These are phyloP conservation scores for Myioborus melanocephalus DNA, from an alignment of 2,797 vertebrate species.

Conservation along the genomic window DNA sequence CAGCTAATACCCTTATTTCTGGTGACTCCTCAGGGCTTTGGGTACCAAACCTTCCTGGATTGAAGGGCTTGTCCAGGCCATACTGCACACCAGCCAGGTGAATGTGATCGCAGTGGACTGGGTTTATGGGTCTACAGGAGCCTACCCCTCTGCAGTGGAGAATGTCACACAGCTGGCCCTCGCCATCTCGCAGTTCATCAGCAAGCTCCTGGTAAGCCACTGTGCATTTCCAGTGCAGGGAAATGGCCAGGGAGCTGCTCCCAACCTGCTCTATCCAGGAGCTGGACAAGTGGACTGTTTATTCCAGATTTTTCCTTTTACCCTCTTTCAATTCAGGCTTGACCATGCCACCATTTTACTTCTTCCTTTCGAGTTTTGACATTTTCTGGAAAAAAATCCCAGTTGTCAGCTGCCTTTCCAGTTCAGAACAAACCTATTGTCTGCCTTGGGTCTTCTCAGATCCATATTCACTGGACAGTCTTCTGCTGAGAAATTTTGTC, in stretches of 20 bases:
- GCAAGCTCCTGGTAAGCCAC: slow-evolving; percentile 82
- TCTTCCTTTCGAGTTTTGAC: background rate
- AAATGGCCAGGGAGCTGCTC: background rate
- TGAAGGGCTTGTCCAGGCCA: slow-evolving; percentile 74
- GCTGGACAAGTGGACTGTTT: background rate
- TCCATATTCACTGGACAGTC: background rate
- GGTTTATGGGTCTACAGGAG: slow-evolving; percentile 84
- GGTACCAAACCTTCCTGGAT: slow-evolving; percentile 92
- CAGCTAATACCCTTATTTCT: background rate
- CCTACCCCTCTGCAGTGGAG: slow-evolving; percentile 86
- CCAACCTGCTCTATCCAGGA: background rate
- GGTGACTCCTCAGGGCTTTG: slow-evolving; percentile 73
- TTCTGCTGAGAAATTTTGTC: background rate
- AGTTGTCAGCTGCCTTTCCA: background rate
- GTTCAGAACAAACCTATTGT: background rate
- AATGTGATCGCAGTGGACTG: slow-evolving; percentile 94
- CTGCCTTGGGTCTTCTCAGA: background rate
- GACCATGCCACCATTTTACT: background rate
- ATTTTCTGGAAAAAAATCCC: background rate
- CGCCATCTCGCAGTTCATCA: slow-evolving; percentile 85
- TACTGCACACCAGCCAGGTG: slow-evolving; percentile 75
- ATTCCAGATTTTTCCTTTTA: background rate
- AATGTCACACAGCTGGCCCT: slow-evolving; percentile 85
- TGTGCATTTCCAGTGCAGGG: background rate
- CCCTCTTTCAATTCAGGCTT: background rate